phyloP scores from a whole-genome alignment of 2,113 vertebrate genomes.

The Candoia aspera region DNA sequence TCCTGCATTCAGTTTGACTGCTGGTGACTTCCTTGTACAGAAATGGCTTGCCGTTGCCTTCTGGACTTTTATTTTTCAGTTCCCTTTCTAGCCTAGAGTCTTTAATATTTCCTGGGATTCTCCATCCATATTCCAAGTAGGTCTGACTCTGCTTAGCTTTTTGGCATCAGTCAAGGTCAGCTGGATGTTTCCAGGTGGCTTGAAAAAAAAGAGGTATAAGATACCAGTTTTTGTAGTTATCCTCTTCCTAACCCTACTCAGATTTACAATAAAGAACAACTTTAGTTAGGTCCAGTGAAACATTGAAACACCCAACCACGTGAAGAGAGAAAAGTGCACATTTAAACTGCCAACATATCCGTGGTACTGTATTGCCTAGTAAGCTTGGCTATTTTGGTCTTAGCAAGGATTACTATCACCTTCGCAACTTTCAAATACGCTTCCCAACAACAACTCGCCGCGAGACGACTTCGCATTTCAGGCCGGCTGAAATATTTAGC shows the following conservation, averaged over 20 bases:
- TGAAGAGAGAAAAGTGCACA: neutral
- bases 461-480: neutral
- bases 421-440: neutral
- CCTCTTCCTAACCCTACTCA: neutral
- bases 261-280: neutral
- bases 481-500: neutral
- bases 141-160: neutral
- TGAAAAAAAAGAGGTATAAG: neutral
- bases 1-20: neutral
- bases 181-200: neutral
- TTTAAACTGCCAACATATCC: no score
- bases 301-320: neutral
- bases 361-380: neutral
- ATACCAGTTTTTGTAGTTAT: neutral
- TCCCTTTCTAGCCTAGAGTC: neutral
- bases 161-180: neutral
- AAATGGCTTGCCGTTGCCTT: neutral
- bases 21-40: neutral
- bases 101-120: neutral
- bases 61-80: neutral
- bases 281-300: neutral
- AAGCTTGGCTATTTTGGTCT: neutral
- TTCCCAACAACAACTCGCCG: neutral
- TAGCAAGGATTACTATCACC: neutral
- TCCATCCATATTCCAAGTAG: neutral